Evolutionary conservation across 2,113 vertebrate genomes (phyloP).

Genomic region (Archilochus colubris): DNA sequence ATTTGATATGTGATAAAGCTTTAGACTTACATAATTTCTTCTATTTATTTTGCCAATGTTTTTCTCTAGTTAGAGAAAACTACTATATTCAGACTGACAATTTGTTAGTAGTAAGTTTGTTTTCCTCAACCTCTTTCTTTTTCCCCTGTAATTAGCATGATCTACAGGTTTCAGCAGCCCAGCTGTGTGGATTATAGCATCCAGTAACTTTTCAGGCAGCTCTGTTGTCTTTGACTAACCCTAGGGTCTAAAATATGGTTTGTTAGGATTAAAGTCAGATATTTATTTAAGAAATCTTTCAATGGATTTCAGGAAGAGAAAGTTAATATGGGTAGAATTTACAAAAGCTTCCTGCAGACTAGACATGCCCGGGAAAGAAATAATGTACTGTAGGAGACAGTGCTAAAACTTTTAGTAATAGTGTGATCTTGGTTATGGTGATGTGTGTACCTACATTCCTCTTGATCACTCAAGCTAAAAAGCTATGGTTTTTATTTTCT

Average conservation of each 20-base stretch:
- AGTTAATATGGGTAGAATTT: background rate
- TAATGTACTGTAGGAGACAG: background rate
- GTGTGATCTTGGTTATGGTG: background rate
- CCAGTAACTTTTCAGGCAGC: constrained; percentile 37
- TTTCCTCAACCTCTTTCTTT: background rate
- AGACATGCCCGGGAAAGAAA: background rate
- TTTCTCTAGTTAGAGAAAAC: background rate
- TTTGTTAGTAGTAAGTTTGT: background rate
- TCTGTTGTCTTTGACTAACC: constrained; percentile 28
- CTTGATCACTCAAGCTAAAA: background rate
- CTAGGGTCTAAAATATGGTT: constrained; percentile 53
- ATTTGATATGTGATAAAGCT: background rate
- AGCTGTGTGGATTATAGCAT: constrained; percentile 35
- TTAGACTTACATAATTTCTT: background rate
- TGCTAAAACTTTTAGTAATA: background rate
- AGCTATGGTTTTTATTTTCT: constrained; percentile 1
- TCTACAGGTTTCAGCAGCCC: constrained; percentile 27
- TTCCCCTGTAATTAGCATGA: constrained; percentile 30
- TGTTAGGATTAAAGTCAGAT: constrained; percentile 49
- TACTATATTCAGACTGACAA: background rate
- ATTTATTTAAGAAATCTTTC: constrained; percentile 27
- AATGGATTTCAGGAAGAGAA: background rate
- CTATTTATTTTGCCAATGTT: background rate
- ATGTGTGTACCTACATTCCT: background rate
- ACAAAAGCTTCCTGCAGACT: background rate